phyloP scores from a whole-genome alignment of 64 coral and sea anemone genomes.

The Montipora foliosa region DNA sequence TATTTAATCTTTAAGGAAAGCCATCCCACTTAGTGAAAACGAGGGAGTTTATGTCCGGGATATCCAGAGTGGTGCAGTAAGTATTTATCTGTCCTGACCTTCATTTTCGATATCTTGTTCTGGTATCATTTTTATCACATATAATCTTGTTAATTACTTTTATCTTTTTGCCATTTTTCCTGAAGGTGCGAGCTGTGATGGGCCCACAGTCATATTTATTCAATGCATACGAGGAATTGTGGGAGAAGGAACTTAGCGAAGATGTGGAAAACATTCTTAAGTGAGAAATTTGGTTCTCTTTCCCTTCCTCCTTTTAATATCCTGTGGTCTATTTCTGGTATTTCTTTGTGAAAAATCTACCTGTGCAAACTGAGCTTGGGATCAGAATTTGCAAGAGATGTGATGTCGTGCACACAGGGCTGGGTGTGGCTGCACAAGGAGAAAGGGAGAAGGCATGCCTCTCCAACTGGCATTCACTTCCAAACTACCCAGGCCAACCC shows the following conservation, averaged over 20 bases:
- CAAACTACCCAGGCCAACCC: no score
- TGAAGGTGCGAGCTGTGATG: slow-evolving; percentile 90
- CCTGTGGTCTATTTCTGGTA: no score
- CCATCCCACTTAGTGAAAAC: slow-evolving; percentile 88
- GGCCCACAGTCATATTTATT: slow-evolving; percentile 94
- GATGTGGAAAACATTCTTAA: slow-evolving; percentile 87
- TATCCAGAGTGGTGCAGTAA: slow-evolving; percentile 79
- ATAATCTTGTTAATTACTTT: not conserved
- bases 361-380: no score
- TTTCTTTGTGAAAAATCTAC: no score
- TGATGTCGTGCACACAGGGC: no score
- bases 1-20: slow-evolving; percentile 75
- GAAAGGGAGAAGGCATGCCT: no score
- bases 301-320: not conserved
- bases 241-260: slow-evolving; percentile 83
- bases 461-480: no score
- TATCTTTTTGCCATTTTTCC: not conserved
- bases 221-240: slow-evolving; percentile 91
- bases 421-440: no score
- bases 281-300: slow-evolving; percentile 34
- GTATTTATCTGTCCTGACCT: not conserved
- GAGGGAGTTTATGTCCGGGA: slow-evolving; percentile 93
- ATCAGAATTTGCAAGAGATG: no score
- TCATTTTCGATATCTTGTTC: no score
- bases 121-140: not conserved